A percentile compares a stretch with the other conserved stretches of the same genome.
These are phyloP conservation scores for Lagria hirta DNA, from an alignment of 2,888 invertebrate species.

Conservation along the genomic window DNA sequence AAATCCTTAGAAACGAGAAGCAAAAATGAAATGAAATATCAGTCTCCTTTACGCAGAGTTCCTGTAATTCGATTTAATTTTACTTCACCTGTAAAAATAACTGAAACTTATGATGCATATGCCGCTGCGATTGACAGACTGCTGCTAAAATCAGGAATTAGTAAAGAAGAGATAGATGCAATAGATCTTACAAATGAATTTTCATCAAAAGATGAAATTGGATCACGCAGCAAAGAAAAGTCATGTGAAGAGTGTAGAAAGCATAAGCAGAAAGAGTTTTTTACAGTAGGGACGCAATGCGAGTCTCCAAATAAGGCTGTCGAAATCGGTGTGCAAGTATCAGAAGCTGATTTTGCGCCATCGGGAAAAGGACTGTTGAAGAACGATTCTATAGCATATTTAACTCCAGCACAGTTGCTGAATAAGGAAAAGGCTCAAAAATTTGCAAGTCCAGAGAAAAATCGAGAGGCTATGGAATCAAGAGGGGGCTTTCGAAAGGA, in stretches of 20 bases:
- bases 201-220: too few relatives aligned
- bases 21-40: constrained; percentile 30
- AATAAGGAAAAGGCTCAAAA: constrained; percentile 31
- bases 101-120: constrained; percentile 23
- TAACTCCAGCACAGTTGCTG: constrained; percentile 52
- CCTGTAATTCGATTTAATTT: constrained; percentile 39
- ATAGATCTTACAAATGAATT: too few relatives aligned
- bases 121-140: constrained; percentile 19
- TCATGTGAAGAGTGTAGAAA: constrained; percentile 45
- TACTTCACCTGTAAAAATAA: constrained; percentile 30
- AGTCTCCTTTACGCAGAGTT: constrained; percentile 40
- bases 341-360: constrained; percentile 45
- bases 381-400: constrained; percentile 47
- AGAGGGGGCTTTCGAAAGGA: constrained; percentile 6
- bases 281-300: constrained; percentile 38
- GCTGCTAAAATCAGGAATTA: constrained; percentile 19
- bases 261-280: constrained; percentile 38
- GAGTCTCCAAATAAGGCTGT: constrained; percentile 31
- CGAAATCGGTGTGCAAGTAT: constrained; percentile 48
- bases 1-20: constrained; percentile 23
- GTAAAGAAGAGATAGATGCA: constrained; percentile 17
- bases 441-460: constrained; percentile 2
- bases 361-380: constrained; percentile 37
- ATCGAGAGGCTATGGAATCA: not conserved
- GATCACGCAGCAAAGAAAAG: too few relatives aligned